Evolutionary conservation across 2,888 invertebrate species (phyloP), one percentile per base, ranked within the genome.

Genomic region (Copidosoma aretas): DNA sequence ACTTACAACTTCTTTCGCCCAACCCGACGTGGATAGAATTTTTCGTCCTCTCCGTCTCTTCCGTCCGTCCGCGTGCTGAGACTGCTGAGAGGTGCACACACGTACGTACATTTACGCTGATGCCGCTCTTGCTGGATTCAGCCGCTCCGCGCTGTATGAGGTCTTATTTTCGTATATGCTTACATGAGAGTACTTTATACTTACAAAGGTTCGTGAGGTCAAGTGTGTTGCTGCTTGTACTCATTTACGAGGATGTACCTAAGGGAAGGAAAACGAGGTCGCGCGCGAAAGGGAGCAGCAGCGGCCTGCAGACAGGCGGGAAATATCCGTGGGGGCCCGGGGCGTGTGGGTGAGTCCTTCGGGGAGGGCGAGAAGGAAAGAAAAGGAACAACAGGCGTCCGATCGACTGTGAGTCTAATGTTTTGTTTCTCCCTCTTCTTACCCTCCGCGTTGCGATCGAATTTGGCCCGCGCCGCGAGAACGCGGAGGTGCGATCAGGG

Each of bases 391-490:
- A 17, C 15, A 14, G 43, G 43, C 43, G 43, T 17, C 43, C 10
- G 41, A 14, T 14, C 41, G 14, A 14, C 41, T 14, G 41, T 41
- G 41, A 41, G 41, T 10, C 10, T 8, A 14, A 14, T 14, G 41
- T 14, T 2, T 46, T 17, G 4, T 14, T 3, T 46, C 12, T 17
- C 43, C 24, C 15, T 25, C 5, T 24, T 25, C 24, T 14, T 8
- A 10, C 24, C 17, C 54, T 21, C 54, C 54, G 54, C 54, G 22
- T 15, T 21, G 22, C 49, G 64, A 57, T 51, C 52, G 67, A 68
- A 69, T 64, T 61, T 46, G 43, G n/a, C 25, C 61, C 67, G 71
- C 56, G 60, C 60, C 65, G 58, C 64, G 67, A 68, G 58, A 62
- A 52, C 32, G 32, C 8, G 32, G 4, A 32, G 3, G 32, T 32